Evolutionary conservation across 2,113 vertebrate species (phyloP), one percentile per base, ranked within the genome.

Genomic region (Chloropsis cyanopogon): DNA sequence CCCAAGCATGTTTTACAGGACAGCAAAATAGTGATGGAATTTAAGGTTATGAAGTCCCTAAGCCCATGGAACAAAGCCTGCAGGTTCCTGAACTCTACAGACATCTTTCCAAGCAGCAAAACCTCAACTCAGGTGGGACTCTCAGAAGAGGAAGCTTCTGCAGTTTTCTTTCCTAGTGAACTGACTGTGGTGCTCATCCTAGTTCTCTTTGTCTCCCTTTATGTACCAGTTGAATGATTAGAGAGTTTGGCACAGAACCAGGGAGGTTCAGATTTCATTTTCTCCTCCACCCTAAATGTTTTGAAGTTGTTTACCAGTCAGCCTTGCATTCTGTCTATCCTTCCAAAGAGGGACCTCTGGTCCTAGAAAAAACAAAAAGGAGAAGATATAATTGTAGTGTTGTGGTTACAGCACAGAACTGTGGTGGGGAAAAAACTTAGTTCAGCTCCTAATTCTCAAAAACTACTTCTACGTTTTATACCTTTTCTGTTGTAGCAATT

Each of bases 381-480:
- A 65, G 7, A 91, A 46, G 28, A 60, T 3, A 8, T 28, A 63
- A 52, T 10, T 81, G 11, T 69, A 9, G 4, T 52, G 39, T 2
- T 84, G 26, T 28, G 15, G 20, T 46, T 88, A 19, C 16, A 86
- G 41, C 28, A 82, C 9, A 37, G 10, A 82, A 12, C 6, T 69
- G n/a, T 8, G 3, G 21, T 49, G 3, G 8, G 3, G 1, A 4
- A 21, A 35, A 66, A 61, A 10, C 2, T 23, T 71, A 4, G 1
- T 80, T 65, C 46, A 85, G 10, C 24, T 82, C 16, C 31, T 72
- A 46, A 63, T 66, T 89, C 35, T 22, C 14, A 6, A 31, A 82
- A 68, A 20, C 14, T 69, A 10, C 12, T 25, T 52, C n/a, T 35
- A 0, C 42, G 25, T 69, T 57, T 42, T 65, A 59, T 46, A 54